Conservation (phyloP, 2,113 vertebrate species). For the Corythaixoides concolor region DNA sequence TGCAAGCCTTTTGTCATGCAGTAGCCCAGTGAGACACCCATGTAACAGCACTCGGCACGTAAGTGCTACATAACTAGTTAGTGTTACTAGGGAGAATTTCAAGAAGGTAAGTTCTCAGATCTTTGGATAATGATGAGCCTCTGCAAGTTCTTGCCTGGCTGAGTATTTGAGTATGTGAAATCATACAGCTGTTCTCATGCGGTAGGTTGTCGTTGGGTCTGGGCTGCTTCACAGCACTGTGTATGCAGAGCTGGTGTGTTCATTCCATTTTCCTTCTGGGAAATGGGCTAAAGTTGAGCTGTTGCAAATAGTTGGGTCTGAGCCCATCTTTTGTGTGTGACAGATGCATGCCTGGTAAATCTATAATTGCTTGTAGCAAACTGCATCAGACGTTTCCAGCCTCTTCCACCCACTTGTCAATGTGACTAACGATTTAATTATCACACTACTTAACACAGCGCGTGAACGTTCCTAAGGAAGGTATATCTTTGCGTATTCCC, state of each 20-base stretch:
- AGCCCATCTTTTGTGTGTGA: slow-evolving; percentile 30
- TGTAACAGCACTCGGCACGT: not conserved
- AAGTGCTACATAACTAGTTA: not conserved
- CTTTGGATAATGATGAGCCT: not conserved
- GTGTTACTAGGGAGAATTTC: not conserved
- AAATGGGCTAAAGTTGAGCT: slow-evolving; percentile 18
- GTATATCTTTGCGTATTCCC: not conserved
- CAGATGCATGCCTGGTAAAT: not conserved
- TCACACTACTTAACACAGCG: not conserved
- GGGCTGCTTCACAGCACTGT: not conserved
- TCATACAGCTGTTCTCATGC: not conserved
- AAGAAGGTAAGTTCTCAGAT: slow-evolving; percentile 24
- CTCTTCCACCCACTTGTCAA: slow-evolving; percentile 46
- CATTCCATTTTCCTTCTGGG: not conserved
- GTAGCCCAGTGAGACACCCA: not conserved
- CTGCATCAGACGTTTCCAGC: slow-evolving; percentile 13
- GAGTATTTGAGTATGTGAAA: not conserved
- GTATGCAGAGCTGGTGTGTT: not conserved
- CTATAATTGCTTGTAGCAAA: slow-evolving; percentile 32
- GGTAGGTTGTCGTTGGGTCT: not conserved
- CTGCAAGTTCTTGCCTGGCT: not conserved
- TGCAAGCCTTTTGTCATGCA: not conserved
- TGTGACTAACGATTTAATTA: slow-evolving; percentile 56
- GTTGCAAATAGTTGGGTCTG: slow-evolving; percentile 23
- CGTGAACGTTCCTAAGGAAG: slow-evolving; percentile 13